These are phyloP conservation scores for Meliscaeva auricollis DNA, from an alignment of 2,888 invertebrate genomes.

Conservation along the genomic window DNA sequence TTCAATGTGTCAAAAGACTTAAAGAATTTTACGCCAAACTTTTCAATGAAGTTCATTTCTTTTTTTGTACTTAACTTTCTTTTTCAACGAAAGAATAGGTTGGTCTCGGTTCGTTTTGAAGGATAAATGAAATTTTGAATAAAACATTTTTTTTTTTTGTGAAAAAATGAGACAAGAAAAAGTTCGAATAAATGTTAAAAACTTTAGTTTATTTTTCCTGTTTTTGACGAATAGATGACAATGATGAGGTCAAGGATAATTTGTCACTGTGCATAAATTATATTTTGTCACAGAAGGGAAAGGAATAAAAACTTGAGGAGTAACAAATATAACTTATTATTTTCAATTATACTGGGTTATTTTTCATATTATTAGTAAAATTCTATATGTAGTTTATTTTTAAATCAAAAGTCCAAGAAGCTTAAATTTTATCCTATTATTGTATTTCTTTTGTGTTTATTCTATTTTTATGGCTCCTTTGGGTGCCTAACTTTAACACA, in stretches of 20 bases:
- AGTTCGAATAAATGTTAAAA: conserved; percentile 46
- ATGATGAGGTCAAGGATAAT: conserved; percentile 43
- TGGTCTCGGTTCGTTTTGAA: conserved; percentile 24
- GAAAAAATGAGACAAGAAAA: conserved; percentile 11
- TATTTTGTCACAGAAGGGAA: no score
- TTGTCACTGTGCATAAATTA: conserved; percentile 5
- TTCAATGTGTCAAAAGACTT: conserved; percentile 70
- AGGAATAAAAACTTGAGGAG: no score
- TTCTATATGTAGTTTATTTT: neutral
- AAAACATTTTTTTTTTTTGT: conserved; percentile 16
- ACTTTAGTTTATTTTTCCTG: conserved; percentile 17
- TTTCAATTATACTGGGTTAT: no score
- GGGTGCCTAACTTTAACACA: neutral
- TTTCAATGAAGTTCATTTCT: conserved; percentile 46
- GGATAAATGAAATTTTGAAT: conserved; percentile 15
- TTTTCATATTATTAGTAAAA: no score
- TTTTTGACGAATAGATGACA: conserved; percentile 53
- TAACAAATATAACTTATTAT: no score
- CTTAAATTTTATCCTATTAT: neutral
- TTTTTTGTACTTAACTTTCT: conserved; percentile 16
- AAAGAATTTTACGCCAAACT: conserved; percentile 61
- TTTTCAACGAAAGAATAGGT: conserved; percentile 13
- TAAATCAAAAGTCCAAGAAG: neutral
- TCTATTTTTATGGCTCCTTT: neutral
- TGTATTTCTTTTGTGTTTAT: neutral